Conservation (phyloP, 2,113 vertebrate species). For the Rhabdomys dilectus region DNA sequence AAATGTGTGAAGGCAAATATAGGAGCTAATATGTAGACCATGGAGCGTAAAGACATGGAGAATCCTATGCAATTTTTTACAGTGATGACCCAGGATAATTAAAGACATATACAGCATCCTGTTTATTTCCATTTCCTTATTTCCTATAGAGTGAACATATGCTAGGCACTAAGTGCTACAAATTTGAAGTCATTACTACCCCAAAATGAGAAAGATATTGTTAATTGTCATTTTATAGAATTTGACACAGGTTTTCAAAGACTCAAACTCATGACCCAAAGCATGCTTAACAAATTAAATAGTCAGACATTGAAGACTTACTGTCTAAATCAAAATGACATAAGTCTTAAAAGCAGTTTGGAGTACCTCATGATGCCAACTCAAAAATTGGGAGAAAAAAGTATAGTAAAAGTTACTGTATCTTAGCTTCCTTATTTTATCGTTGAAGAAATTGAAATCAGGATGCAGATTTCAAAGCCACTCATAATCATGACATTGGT, state of each 20-base stretch:
- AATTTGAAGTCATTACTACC: background rate
- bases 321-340: background rate
- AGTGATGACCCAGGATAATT: background rate
- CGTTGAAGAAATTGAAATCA: background rate
- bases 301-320: slow-evolving; percentile 19
- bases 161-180: background rate
- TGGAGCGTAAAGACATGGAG: background rate
- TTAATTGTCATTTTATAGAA: background rate
- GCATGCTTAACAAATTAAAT: background rate
- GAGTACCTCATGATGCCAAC: background rate
- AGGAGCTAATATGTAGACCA: background rate
- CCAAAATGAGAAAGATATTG: background rate
- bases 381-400: background rate
- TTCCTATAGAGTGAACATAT: background rate
- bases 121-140: background rate
- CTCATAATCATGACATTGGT: background rate
- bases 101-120: background rate
- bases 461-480: background rate
- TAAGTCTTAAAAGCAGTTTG: background rate
- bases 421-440: background rate
- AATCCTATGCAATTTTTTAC: background rate
- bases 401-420: background rate
- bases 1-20: background rate
- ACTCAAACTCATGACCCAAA: background rate
- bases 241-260: background rate